Evolutionary conservation across 2,888 invertebrate species (phyloP).

Genomic region (Buathra laborator): DNA sequence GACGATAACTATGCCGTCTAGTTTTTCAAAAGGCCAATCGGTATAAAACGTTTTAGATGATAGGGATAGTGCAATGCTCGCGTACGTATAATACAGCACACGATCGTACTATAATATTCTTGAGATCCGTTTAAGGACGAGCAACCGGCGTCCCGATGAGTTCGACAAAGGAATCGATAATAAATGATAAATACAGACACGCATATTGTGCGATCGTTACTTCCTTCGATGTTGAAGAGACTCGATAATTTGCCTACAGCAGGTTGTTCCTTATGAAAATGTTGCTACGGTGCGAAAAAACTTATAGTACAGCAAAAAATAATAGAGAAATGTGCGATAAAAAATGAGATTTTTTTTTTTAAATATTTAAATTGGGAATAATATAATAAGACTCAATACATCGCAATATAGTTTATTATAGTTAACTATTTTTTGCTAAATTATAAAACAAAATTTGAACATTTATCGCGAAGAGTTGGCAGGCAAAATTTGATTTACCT

Average conservation of each 20-base stretch:
- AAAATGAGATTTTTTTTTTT: too few relatives aligned
- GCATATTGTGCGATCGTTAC: slow-evolving; percentile 12
- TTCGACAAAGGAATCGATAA: slow-evolving; percentile 22
- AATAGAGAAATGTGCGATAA: too few relatives aligned
- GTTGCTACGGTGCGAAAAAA: too few relatives aligned
- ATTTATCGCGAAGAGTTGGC: too few relatives aligned
- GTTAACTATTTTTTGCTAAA: too few relatives aligned
- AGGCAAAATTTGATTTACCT: too few relatives aligned
- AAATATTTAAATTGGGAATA: background rate
- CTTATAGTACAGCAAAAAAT: too few relatives aligned
- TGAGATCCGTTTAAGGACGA: slow-evolving; percentile 19
- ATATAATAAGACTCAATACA: too few relatives aligned
- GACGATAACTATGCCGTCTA: background rate
- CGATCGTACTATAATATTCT: slow-evolving; percentile 1
- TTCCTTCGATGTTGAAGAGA: background rate
- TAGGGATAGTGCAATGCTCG: background rate
- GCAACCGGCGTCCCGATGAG: slow-evolving; percentile 1
- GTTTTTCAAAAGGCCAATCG: background rate
- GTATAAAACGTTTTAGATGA: background rate
- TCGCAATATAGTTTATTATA: too few relatives aligned
- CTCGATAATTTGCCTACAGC: background rate
- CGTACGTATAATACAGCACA: background rate
- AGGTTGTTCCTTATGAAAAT: background rate
- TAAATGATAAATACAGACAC: slow-evolving; percentile 18
- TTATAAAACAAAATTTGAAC: too few relatives aligned